Evolutionary conservation across 1,140 invertebrate species (phyloP).

Genomic region (Drosophila pseudoananassae): DNA sequence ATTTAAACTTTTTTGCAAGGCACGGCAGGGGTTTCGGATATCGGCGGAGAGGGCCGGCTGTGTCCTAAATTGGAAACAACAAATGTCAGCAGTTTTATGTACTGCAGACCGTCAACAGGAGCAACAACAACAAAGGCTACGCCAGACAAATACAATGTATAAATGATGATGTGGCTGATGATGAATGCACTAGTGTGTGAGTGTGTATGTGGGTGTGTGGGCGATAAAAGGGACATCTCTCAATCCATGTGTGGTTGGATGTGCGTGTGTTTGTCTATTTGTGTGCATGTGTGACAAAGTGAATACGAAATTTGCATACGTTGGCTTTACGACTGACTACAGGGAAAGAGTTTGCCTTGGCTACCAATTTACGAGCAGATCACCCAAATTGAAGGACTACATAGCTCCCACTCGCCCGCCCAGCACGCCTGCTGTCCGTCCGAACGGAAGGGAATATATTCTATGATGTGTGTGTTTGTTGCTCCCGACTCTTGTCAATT

Average conservation of each 20-base stretch:
- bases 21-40: background rate
- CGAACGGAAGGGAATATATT: background rate
- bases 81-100: conserved; percentile 79
- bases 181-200: conserved; percentile 67
- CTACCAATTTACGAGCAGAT: conserved; percentile 57
- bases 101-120: conserved; percentile 49
- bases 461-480: conserved; percentile 27
- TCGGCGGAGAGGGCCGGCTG: background rate
- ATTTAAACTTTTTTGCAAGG: conserved; percentile 12
- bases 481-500: conserved; percentile 38
- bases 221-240: conserved; percentile 40
- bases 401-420: background rate
- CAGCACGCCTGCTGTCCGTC: conserved; percentile 2
- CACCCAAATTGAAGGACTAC: conserved; percentile 65
- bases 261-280: conserved; percentile 45
- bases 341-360: conserved; percentile 56
- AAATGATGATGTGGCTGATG: conserved; percentile 79
- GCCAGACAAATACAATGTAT: conserved; percentile 77
- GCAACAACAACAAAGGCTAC: conserved; percentile 18
- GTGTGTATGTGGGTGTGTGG: conserved; percentile 4
- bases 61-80: conserved; percentile 73
- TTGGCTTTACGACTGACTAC: conserved; percentile 71
- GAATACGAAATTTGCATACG: conserved; percentile 79
- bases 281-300: conserved; percentile 66
- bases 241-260: conserved; percentile 16